Percentiles rank a stretch among this genome's conserved stretches.
These are phyloP conservation scores for Etheostoma perlongum DNA, from an alignment of 2,797 vertebrate genomes.

Conservation along the genomic window DNA sequence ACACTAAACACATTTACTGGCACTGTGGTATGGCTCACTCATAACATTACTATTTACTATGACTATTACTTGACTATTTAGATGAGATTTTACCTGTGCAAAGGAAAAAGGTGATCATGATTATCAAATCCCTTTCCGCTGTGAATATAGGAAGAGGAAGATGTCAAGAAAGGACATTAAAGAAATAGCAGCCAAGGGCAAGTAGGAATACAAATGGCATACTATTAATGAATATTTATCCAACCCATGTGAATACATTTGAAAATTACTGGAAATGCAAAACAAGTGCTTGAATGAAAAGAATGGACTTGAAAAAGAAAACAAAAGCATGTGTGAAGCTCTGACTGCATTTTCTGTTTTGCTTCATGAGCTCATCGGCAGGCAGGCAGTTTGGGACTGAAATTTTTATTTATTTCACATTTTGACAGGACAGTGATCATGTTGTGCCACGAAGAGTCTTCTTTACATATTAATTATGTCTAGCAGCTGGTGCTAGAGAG, in stretches of 20 bases:
- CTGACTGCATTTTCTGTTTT: slow-evolving; percentile 26
- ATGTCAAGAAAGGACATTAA: neutral
- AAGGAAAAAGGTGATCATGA: slow-evolving; percentile 13
- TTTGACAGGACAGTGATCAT: slow-evolving; percentile 57
- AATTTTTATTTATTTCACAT: slow-evolving; percentile 43
- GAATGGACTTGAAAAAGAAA: neutral
- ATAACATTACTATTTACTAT: neutral
- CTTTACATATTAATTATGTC: slow-evolving; percentile 81
- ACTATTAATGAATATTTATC: slow-evolving; percentile 27
- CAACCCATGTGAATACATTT: slow-evolving; percentile 22
- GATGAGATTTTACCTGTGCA: slow-evolving; percentile 4
- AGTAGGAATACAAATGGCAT: neutral
- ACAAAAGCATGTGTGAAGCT: neutral
- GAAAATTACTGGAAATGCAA: slow-evolving; percentile 18
- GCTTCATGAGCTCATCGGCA: slow-evolving; percentile 25
- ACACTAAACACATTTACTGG: slow-evolving; percentile 38
- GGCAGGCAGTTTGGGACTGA: slow-evolving; percentile 47
- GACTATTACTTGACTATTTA: neutral
- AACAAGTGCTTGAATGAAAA: slow-evolving; percentile 9
- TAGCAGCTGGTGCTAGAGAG: slow-evolving; percentile 72
- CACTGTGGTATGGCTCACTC: slow-evolving; percentile 16
- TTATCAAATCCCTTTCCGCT: slow-evolving; percentile 17
- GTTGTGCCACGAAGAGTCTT: slow-evolving; percentile 76
- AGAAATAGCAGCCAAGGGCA: slow-evolving; percentile 8
- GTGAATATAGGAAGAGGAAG: neutral